Base-by-base conservation (phyloP, 2,888 invertebrate genomes). In the Latheticus oryzae region DNA sequence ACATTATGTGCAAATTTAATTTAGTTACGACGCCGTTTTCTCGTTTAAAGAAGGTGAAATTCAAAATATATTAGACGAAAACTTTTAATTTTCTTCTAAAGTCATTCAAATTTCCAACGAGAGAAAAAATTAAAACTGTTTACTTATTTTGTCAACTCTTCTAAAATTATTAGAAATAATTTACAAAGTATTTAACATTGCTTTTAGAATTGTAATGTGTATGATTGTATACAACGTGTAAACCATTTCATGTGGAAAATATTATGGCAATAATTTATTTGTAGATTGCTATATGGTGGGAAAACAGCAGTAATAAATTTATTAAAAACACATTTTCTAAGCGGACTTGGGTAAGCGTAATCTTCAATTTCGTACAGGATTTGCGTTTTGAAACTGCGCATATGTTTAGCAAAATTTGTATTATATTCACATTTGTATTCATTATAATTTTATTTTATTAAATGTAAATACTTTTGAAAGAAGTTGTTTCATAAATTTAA, bases 1-100 rank as follows among this genome's bases (percentile, higher is more conserved):
- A 53, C 56, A 61, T 61, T 59, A 59, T 55, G 61, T 45, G 38
- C 47, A 47, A 52, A 51, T 58, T 55, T 61, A 61, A 63, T 63
- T 61, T 56, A 15, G 52, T 54, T 23, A 28, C 30, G 23, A 23
- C 45, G 45, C 48, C 32, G 37, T 50, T 54, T 32, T 48, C 8
- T 19, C 21, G 19, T 17, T n/a, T n/a, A 16, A 50, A 30, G 50
- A 28, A 28, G 19, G 15, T 30, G 32, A 23, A 32, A 40, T 42
- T 50, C 26, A 16, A 24, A 35, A 37, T 26, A n/a, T n/a, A n/a
- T n/a, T n/a, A n/a, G n/a, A n/a, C n/a, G n/a, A n/a, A n/a, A n/a
- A n/a, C n/a, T n/a, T n/a, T n/a, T n/a, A n/a, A n/a, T n/a, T n/a
- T n/a, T n/a, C n/a, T 11, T 28, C 28, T 42, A 13, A 24, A 4